These are phyloP conservation scores for Scrobipalpa costella DNA, from an alignment of 2,888 invertebrate species.

Conservation along the genomic window DNA sequence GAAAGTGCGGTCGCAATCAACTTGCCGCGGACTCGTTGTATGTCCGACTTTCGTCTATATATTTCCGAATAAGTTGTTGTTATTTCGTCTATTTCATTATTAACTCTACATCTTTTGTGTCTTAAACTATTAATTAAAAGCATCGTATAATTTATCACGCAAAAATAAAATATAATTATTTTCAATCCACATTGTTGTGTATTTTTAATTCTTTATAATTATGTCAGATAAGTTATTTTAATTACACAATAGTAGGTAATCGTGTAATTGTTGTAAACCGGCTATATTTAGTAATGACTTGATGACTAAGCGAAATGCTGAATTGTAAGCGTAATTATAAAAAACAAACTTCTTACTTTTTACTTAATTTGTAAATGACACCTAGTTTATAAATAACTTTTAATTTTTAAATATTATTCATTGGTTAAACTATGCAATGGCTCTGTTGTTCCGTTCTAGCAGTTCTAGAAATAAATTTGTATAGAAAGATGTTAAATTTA, in stretches of 20 bases:
- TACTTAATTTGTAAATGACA: too few relatives aligned
- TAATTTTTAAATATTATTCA: too few relatives aligned
- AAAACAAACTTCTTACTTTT: neutral
- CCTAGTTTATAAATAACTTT: too few relatives aligned
- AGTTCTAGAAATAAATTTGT: too few relatives aligned
- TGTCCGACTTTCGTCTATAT: constrained; percentile 20
- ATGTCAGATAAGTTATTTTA: neutral
- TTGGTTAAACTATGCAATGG: too few relatives aligned
- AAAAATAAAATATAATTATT: too few relatives aligned
- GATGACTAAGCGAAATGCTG: neutral
- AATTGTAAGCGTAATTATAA: neutral
- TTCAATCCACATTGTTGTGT: too few relatives aligned
- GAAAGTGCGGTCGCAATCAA: constrained; percentile 14
- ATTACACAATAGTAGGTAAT: neutral
- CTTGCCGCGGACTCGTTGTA: constrained; percentile 27
- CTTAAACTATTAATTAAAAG: neutral
- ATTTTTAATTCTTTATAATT: neutral
- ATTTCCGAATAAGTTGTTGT: neutral
- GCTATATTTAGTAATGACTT: neutral
- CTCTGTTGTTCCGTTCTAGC: too few relatives aligned
- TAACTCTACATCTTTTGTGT: neutral
- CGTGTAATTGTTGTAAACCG: neutral
- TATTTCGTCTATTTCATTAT: neutral
- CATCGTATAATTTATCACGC: too few relatives aligned
- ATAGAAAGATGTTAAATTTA: too few relatives aligned